Evolutionary conservation across 2,797 vertebrate genomes (phyloP), one percentile per base, ranked within the genome.

Genomic region (Eurystomus glaucurus): DNA sequence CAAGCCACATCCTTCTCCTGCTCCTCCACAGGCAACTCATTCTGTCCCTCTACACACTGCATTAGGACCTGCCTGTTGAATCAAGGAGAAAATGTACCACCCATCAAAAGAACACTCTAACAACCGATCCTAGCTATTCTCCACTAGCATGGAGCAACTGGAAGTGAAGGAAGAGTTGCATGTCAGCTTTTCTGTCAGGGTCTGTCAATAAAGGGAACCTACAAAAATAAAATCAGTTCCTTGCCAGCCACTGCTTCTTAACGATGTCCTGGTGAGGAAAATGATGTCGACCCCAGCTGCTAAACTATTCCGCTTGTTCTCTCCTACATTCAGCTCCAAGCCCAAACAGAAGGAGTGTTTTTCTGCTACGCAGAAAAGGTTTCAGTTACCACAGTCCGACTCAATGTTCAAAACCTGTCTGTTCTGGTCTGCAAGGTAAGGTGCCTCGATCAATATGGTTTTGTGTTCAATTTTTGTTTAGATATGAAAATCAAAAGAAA

Each of bases 261-360:
- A 81, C 9, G 14, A 52, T 64, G 51, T 43, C 9, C 22, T 8
- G 2, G 33, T 25, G 41, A 72, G 22, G 28, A 75, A 91, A 76
- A 72, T 1, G 0, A 58, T 25, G 21, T 16, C 0, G 1, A 72
- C 19, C n/a, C 9, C 31, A 45, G 13, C 4, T 45, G 14, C n/a
- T 86, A 7, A 83, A 58, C 14, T 68, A 48, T 66, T 39, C 13
- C 4, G 6, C 33, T 87, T 88, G 20, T 19, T 85, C n/a, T 51
- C 26, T 76, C 26, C 14, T 58, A n/a, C 14, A 21, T 28, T 75
- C 28, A 43, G 29, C 15, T 65, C 23, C 65, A 78, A 33, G 19
- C 29, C 11, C 46, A 61, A 86, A 81, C 6, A 75, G 33, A 35
- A 35, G 35, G 35, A 35, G 35, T 35, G 11, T 41, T 1, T 17